Evolutionary conservation across 2,888 invertebrate genomes (phyloP).

Genomic region (Diloba caeruleocephala): DNA sequence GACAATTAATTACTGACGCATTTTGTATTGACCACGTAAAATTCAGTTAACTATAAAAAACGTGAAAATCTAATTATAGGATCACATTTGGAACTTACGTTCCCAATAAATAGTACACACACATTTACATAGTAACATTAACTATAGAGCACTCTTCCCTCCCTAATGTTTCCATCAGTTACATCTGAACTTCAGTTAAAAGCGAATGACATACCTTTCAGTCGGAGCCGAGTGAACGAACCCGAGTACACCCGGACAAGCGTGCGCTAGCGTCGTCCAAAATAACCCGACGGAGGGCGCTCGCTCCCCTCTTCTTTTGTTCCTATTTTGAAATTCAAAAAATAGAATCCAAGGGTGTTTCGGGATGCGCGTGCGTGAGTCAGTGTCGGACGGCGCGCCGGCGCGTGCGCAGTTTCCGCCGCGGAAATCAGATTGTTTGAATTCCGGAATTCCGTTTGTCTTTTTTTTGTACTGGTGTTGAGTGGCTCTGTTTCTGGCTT

Average conservation of each 20-base stretch:
- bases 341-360: slow-evolving; percentile 84
- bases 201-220: slow-evolving; percentile 60
- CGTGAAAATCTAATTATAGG: slow-evolving; percentile 40
- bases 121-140: slow-evolving; percentile 53
- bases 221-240: slow-evolving; percentile 83
- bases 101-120: slow-evolving; percentile 54
- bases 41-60: slow-evolving; percentile 23
- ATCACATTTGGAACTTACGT: slow-evolving; percentile 32
- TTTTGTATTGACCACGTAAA: too few relatives aligned
- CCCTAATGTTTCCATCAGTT: slow-evolving; percentile 55
- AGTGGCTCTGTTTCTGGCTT: slow-evolving; percentile 51
- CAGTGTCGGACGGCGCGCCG: slow-evolving; percentile 82
- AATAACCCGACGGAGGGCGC: slow-evolving; percentile 83
- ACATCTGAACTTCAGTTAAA: slow-evolving; percentile 55
- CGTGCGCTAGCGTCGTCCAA: slow-evolving; percentile 75
- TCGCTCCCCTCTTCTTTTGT: slow-evolving; percentile 87
- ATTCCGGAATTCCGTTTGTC: slow-evolving; percentile 59
- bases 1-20: too few relatives aligned
- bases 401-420: slow-evolving; percentile 76
- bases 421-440: slow-evolving; percentile 55
- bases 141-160: slow-evolving; percentile 46
- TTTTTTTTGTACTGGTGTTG: slow-evolving; percentile 58
- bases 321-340: slow-evolving; percentile 87
- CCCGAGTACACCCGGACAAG: slow-evolving; percentile 54
- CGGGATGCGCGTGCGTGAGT: slow-evolving; percentile 82